phyloP scores from a whole-genome alignment of 2,797 vertebrate species.

The Oreochromis mossambicus region DNA sequence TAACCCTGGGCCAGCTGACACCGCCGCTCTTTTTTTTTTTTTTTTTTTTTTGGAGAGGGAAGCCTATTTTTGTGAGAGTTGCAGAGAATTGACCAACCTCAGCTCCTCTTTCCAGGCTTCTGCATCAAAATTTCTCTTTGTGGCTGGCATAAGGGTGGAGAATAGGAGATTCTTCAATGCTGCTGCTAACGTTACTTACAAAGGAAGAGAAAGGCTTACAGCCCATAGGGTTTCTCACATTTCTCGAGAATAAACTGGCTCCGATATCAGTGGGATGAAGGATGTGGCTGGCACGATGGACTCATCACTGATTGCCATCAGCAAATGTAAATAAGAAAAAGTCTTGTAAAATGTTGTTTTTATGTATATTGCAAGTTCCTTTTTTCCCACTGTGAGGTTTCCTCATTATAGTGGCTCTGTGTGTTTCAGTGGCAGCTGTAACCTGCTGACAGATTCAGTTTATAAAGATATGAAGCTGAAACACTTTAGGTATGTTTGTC shows the following conservation, averaged over 20 bases:
- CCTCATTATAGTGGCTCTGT: background rate
- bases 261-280: background rate
- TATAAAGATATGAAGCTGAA: background rate
- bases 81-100: conserved; percentile 9
- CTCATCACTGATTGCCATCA: background rate
- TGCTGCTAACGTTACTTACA: conserved; percentile 6
- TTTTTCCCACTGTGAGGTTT: background rate
- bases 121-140: conserved; percentile 44
- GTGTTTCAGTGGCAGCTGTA: background rate
- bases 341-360: background rate
- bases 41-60: background rate
- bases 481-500: background rate
- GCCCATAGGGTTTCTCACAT: background rate
- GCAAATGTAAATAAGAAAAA: background rate
- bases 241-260: background rate
- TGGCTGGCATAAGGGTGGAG: conserved; percentile 6
- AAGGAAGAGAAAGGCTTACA: conserved; percentile 9
- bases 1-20: conserved; percentile 30
- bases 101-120: conserved; percentile 2
- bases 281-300: background rate
- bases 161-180: conserved; percentile 1
- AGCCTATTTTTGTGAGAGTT: conserved; percentile 20
- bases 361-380: background rate
- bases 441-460: background rate
- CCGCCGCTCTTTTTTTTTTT: background rate